Conservation (phyloP, 2,797 vertebrate species). For the Microcaecilia unicolor region DNA sequence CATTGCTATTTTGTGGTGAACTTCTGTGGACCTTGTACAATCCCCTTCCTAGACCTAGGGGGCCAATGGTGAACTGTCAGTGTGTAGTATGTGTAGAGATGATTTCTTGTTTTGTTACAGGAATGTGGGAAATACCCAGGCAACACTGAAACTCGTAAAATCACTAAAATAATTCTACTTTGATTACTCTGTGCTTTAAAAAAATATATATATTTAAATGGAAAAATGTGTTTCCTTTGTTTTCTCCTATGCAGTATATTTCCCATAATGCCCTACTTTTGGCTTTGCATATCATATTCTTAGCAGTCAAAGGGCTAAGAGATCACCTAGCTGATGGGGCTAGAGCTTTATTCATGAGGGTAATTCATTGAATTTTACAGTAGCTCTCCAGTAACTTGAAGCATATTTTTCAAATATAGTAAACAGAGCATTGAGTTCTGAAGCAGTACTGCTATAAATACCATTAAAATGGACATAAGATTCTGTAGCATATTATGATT, state of each 20-base stretch:
- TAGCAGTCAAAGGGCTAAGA: too few species aligned
- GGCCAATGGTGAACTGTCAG: conserved; percentile 28
- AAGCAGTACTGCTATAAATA: conserved; percentile 33
- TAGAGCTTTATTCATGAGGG: conserved; percentile 37
- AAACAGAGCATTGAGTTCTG: conserved; percentile 38
- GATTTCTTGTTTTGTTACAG: too few species aligned
- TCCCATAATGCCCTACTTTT: too few species aligned
- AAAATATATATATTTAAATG: conserved; percentile 23
- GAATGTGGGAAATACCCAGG: conserved; percentile 30
- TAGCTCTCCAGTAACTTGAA: conserved; percentile 30
- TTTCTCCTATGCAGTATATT: conserved; percentile 28
- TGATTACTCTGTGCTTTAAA: conserved; percentile 27
- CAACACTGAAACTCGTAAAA: conserved; percentile 44
- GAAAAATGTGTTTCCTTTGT: conserved; percentile 16
- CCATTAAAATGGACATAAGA: conserved; percentile 22
- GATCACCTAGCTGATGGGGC: conserved; percentile 36
- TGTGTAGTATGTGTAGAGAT: conserved; percentile 11
- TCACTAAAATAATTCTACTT: conserved; percentile 28
- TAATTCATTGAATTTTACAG: conserved; percentile 27
- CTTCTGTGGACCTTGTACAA: conserved; percentile 38
- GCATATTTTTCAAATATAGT: conserved; percentile 36
- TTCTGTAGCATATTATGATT: conserved; percentile 10
- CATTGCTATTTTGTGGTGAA: conserved; percentile 43
- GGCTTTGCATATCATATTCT: too few species aligned
- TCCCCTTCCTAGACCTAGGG: conserved; percentile 35